A percentile compares a stretch with the other conserved stretches of the same genome.
Conservation (phyloP, 2,888 invertebrate genomes). For the Chironomus riparius region DNA sequence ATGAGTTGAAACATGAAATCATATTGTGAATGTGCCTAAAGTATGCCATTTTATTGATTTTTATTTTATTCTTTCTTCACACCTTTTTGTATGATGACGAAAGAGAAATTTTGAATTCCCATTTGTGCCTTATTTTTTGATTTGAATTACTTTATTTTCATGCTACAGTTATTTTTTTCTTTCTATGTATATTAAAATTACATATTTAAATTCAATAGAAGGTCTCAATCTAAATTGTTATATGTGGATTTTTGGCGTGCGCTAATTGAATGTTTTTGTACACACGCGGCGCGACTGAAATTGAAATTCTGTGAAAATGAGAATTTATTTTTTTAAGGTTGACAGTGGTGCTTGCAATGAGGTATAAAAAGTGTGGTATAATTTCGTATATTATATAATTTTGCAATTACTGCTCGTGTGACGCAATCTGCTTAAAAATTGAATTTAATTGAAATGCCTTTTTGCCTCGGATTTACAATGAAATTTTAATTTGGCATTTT, state of each 20-base stretch:
- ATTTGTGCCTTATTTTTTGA: no score
- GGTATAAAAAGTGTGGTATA: no score
- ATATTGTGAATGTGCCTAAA: background rate
- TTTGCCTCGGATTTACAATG: no score
- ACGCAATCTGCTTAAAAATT: no score
- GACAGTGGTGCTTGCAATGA: no score
- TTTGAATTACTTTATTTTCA: background rate
- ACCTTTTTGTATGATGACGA: background rate
- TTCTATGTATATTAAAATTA: background rate
- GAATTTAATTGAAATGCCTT: no score
- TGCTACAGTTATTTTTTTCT: background rate
- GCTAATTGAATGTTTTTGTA: slow-evolving; percentile 5
- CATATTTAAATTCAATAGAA: background rate
- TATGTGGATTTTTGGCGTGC: background rate
- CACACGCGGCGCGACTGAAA: background rate
- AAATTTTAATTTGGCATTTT: no score
- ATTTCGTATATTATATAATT: no score
- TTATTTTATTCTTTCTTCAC: background rate
- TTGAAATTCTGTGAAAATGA: no score
- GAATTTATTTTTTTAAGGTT: no score
- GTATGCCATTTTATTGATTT: slow-evolving; percentile 10
- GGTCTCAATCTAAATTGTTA: background rate
- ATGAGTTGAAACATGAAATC: background rate
- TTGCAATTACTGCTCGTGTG: no score
- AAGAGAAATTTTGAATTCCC: slow-evolving; percentile 5